These are phyloP conservation scores for Yponomeuta malinellus DNA, from an alignment of 2,888 invertebrate genomes.

Conservation along the genomic window DNA sequence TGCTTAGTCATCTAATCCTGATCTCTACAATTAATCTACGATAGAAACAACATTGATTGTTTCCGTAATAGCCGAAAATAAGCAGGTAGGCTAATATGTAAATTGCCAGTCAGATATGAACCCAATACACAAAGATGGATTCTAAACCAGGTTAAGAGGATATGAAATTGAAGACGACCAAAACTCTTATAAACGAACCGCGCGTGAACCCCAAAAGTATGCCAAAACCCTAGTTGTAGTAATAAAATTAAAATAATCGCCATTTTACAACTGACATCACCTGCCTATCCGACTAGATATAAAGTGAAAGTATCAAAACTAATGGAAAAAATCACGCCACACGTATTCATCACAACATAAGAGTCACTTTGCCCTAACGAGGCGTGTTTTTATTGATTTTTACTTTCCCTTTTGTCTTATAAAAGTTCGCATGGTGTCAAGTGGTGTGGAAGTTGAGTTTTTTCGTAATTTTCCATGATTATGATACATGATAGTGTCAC, in stretches of 20 bases:
- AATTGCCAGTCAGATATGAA: neutral
- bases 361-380: neutral
- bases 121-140: neutral
- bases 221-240: slow-evolving; percentile 3
- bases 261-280: slow-evolving; percentile 7
- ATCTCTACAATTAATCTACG: no score
- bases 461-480: slow-evolving; percentile 8
- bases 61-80: no score
- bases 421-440: slow-evolving; percentile 13
- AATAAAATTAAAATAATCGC: slow-evolving; percentile 14
- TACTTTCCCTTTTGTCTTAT: slow-evolving; percentile 15
- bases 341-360: neutral
- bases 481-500: slow-evolving; percentile 6
- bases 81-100: no score
- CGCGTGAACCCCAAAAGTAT: neutral
- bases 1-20: no score
- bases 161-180: neutral
- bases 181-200: neutral
- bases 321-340: neutral
- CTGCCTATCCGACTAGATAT: neutral
- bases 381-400: slow-evolving; percentile 1
- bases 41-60: no score
- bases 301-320: slow-evolving; percentile 11
- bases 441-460: slow-evolving; percentile 3
- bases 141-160: neutral